These are phyloP conservation scores for Dipus sagitta DNA, from an alignment of 2,797 vertebrate genomes.

Conservation along the genomic window DNA sequence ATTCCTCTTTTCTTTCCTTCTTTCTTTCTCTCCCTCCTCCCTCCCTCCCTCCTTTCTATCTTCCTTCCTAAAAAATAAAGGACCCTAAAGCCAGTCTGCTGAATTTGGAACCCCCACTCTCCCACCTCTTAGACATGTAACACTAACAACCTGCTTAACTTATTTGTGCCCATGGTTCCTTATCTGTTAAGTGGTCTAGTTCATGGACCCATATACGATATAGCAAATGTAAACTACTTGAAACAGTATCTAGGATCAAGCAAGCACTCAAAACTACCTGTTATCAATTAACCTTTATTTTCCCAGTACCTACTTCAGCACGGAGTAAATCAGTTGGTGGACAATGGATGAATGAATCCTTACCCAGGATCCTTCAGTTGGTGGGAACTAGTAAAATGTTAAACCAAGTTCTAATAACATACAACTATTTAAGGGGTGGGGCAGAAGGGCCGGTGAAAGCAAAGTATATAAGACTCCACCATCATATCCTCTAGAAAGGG, in stretches of 20 bases:
- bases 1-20: too few species aligned
- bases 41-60: too few species aligned
- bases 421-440: background rate
- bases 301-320: background rate
- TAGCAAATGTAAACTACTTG: constrained; percentile 32
- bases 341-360: background rate
- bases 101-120: background rate
- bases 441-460: background rate
- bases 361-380: constrained; percentile 31
- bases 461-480: constrained; percentile 17
- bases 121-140: constrained; percentile 10
- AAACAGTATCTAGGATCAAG: background rate
- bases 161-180: background rate
- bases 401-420: constrained; percentile 33
- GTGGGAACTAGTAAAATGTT: constrained; percentile 51
- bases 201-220: background rate
- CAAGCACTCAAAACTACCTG: constrained; percentile 29
- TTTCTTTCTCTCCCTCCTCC: too few species aligned
- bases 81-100: background rate
- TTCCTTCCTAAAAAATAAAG: background rate
- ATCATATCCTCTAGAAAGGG: background rate
- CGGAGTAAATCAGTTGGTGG: constrained; percentile 31
- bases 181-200: background rate
- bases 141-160: background rate
- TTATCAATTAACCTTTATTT: constrained; percentile 42